These are phyloP conservation scores for Drosophila kohkoa DNA, from an alignment of 1,140 invertebrate genomes.

Conservation along the genomic window DNA sequence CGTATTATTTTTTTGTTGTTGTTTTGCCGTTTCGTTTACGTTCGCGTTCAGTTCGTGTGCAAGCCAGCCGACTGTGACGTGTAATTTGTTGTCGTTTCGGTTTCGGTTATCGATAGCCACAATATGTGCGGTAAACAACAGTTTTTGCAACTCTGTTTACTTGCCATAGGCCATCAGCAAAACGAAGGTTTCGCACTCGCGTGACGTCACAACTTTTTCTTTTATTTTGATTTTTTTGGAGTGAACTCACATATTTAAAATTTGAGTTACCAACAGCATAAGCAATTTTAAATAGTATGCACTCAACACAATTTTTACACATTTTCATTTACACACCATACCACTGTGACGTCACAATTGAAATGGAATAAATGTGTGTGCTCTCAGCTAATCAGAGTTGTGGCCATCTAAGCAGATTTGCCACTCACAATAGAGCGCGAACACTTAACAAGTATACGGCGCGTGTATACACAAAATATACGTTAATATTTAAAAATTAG, in stretches of 20 bases:
- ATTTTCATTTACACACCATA: background rate
- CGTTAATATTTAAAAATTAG: background rate
- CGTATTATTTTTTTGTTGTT: background rate
- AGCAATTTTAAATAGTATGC: too few species aligned
- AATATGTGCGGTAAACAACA: background rate
- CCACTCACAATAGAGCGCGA: slow-evolving; percentile 18
- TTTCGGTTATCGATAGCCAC: slow-evolving; percentile 29
- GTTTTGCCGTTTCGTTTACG: slow-evolving; percentile 5
- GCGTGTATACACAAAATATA: background rate
- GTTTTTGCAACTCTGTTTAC: slow-evolving; percentile 29
- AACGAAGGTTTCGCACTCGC: slow-evolving; percentile 1
- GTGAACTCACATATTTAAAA: background rate
- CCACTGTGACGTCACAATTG: slow-evolving; percentile 1
- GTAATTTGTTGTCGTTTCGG: slow-evolving; percentile 39
- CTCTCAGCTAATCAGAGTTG: background rate
- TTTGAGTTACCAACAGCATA: too few species aligned
- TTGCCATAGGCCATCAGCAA: background rate
- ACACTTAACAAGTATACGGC: background rate
- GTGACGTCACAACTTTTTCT: slow-evolving; percentile 7
- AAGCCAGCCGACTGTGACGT: slow-evolving; percentile 52
- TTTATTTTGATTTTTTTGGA: too few species aligned
- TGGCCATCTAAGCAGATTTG: background rate
- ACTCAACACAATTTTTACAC: background rate
- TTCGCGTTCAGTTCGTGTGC: slow-evolving; percentile 35
- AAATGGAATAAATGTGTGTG: background rate